phyloP scores from a whole-genome alignment of 2,888 invertebrate species.

The Therioaphis trifolii region DNA sequence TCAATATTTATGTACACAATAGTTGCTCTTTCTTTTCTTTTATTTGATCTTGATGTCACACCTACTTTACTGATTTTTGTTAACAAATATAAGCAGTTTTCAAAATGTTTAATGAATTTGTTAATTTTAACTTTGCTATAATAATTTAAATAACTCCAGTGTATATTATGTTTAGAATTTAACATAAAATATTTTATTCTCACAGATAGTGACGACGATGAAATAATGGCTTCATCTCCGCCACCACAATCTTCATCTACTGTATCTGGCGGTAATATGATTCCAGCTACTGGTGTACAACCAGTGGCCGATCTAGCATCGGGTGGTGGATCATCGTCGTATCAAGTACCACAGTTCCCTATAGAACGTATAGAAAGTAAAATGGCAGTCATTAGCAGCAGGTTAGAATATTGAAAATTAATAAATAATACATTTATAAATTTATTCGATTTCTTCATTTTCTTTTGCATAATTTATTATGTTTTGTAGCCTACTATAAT shows the following conservation, averaged over 20 bases:
- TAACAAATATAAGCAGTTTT: conserved; percentile 18
- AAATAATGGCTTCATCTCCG: conserved; percentile 52
- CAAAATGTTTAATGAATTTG: too few relatives aligned
- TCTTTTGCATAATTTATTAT: too few relatives aligned
- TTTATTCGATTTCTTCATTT: neutral
- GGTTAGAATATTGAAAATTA: conserved; percentile 30
- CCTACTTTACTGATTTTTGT: neutral
- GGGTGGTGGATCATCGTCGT: conserved; percentile 78
- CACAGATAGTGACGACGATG: conserved; percentile 55
- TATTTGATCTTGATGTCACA: neutral
- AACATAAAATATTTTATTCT: neutral
- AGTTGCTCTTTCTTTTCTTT: neutral
- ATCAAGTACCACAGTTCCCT: conserved; percentile 97
- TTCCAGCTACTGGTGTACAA: conserved; percentile 11
- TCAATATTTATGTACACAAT: conserved; percentile 4
- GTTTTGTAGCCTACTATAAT: too few relatives aligned
- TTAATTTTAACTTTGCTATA: too few relatives aligned
- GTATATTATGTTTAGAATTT: neutral
- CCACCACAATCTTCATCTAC: conserved; percentile 37
- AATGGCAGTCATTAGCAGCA: conserved; percentile 66
- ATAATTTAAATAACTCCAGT: neutral
- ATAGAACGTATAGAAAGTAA: conserved; percentile 97
- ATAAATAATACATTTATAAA: neutral
- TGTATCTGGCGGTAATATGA: conserved; percentile 4
- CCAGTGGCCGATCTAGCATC: conserved; percentile 2